Evolutionary conservation across 1,140 invertebrate genomes (phyloP).

Genomic region (Mizuhopecten yessoensis): DNA sequence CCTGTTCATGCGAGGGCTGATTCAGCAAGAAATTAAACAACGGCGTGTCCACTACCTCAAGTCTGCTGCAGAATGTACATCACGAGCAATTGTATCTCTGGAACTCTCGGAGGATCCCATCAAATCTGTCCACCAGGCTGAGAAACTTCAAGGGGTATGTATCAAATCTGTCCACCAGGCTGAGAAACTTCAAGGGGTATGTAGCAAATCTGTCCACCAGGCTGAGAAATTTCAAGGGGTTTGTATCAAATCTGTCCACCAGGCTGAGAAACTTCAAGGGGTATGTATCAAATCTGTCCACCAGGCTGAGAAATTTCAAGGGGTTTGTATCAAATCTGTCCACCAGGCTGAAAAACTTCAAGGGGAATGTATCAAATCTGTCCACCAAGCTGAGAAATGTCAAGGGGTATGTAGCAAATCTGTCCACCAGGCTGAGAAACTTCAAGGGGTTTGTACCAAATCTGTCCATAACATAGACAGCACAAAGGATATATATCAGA

Average conservation of each 20-base stretch:
- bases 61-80: slow-evolving; percentile 75
- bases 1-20: slow-evolving; percentile 70
- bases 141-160: slow-evolving; percentile 68
- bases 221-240: neutral
- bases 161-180: neutral
- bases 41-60: slow-evolving; percentile 69
- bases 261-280: too few relatives aligned
- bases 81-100: slow-evolving; percentile 71
- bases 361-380: too few relatives aligned
- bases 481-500: too few relatives aligned
- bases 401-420: too few relatives aligned
- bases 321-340: too few relatives aligned
- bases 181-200: neutral
- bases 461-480: too few relatives aligned
- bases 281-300: too few relatives aligned
- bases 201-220: neutral
- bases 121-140: slow-evolving; percentile 69
- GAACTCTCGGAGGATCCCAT: slow-evolving; percentile 65
- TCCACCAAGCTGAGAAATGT: too few relatives aligned
- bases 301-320: too few relatives aligned
- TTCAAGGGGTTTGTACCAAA: too few relatives aligned
- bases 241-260: neutral
- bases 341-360: too few relatives aligned
- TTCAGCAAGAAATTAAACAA: slow-evolving; percentile 64
- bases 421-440: too few relatives aligned